Evolutionary conservation across 30 jellyfish, hydroid and myxozoan species (phyloP).

Genomic region (Phacellophora camtschatica): DNA sequence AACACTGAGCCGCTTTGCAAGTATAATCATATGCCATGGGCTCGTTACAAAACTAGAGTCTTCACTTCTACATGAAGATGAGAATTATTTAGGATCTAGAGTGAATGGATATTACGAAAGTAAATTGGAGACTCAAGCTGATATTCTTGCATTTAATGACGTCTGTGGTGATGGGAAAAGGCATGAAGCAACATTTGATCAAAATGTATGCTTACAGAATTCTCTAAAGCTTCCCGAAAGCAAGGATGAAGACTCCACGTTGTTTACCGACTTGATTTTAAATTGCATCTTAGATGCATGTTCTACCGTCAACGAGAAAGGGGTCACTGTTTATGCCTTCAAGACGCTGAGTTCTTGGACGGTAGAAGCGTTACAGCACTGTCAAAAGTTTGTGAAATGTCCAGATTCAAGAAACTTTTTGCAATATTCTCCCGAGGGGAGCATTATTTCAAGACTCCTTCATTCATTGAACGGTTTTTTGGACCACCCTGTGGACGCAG

Average conservation of each 20-base stretch:
- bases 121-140: not conserved
- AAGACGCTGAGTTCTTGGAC: conserved; percentile 62
- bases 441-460: conserved; percentile 15
- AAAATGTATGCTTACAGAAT: not conserved
- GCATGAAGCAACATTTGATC: not conserved
- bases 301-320: conserved; percentile 46
- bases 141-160: not conserved
- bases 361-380: conserved; percentile 33
- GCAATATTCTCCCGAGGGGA: conserved; percentile 20
- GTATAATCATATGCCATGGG: conserved; percentile 47
- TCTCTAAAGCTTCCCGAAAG: not conserved
- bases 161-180: not conserved
- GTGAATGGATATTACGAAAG: not conserved
- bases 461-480: conserved; percentile 39
- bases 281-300: conserved; percentile 33
- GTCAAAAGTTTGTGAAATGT: not conserved
- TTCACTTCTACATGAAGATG: conserved; percentile 10
- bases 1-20: not conserved
- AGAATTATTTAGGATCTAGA: not conserved
- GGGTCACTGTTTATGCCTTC: conserved; percentile 63
- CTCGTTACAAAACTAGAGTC: conserved; percentile 43
- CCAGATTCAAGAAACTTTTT: not conserved
- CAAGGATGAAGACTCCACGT: not conserved
- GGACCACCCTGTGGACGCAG: conserved; percentile 90
- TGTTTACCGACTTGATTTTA: conserved; percentile 13